A percentile compares a stretch with the other conserved stretches of the same genome.
phyloP scores from a whole-genome alignment of 1,140 invertebrate genomes.

The Drosophila lini region DNA sequence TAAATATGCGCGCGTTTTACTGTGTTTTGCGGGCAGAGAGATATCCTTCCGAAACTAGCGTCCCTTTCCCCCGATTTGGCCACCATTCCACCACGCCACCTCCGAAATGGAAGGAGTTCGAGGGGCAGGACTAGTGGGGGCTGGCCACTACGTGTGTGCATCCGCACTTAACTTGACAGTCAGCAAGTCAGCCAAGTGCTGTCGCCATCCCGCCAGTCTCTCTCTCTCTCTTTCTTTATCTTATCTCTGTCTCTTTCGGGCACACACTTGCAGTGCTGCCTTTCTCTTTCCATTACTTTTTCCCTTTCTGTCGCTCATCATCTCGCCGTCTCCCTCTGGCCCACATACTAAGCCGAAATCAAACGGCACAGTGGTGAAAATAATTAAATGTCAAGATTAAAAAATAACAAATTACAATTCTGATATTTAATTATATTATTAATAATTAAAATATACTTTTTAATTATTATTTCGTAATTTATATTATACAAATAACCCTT shows the following conservation, averaged over 20 bases:
- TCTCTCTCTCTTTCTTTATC: not conserved
- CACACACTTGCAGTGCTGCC: not conserved
- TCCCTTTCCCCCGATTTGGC: not conserved
- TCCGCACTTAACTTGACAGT: slow-evolving; percentile 62
- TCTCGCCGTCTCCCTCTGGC: not conserved
- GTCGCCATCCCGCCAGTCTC: slow-evolving; percentile 29
- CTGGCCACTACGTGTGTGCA: slow-evolving; percentile 46
- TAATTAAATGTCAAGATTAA: not conserved
- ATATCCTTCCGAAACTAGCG: slow-evolving; percentile 48
- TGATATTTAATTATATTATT: too few relatives aligned
- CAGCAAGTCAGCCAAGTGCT: slow-evolving; percentile 52
- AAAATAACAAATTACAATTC: not conserved
- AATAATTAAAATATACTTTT: too few relatives aligned
- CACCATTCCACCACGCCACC: too few relatives aligned
- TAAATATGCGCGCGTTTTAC: slow-evolving; percentile 82
- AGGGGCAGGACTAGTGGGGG: not conserved
- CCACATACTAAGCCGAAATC: not conserved
- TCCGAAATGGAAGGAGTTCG: not conserved
- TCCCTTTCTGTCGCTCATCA: not conserved
- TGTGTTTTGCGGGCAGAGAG: slow-evolving; percentile 69
- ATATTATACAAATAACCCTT: too few relatives aligned
- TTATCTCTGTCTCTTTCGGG: not conserved
- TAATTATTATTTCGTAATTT: too few relatives aligned
- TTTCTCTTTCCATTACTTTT: not conserved
- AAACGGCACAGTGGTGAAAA: slow-evolving; percentile 1